A percentile compares a stretch with the other conserved stretches of the same genome.
Evolutionary conservation across 2,797 vertebrate genomes (phyloP).

Genomic region (Dendrocincla tyrannina): DNA sequence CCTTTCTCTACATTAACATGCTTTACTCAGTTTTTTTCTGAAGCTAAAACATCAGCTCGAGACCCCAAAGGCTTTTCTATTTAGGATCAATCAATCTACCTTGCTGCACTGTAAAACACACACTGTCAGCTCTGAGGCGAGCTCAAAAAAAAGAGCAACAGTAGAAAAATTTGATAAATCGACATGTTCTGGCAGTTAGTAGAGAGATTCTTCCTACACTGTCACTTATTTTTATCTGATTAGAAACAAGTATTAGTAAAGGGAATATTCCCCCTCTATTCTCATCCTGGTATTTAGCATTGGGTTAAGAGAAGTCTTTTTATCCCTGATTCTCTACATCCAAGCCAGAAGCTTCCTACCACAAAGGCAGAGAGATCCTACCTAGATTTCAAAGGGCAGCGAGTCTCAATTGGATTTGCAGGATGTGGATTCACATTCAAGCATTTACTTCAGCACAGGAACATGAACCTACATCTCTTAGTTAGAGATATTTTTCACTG

Average conservation of each 20-base stretch:
- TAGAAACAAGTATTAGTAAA: conserved; percentile 54
- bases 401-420: not conserved
- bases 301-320: not conserved
- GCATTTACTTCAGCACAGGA: not conserved
- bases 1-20: conserved; percentile 65
- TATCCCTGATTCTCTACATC: not conserved
- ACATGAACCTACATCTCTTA: not conserved
- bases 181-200: conserved; percentile 52
- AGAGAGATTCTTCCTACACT: conserved; percentile 56
- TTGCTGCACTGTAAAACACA: conserved; percentile 63
- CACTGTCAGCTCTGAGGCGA: conserved; percentile 42
- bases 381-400: not conserved
- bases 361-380: not conserved
- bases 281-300: not conserved
- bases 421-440: not conserved
- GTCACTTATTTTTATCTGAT: conserved; percentile 64
- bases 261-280: not conserved
- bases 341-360: not conserved
- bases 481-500: not conserved
- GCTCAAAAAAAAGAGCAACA: conserved; percentile 57
- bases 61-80: conserved; percentile 65
- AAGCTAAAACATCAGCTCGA: conserved; percentile 47
- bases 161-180: conserved; percentile 62
- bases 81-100: conserved; percentile 72
- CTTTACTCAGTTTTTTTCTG: conserved; percentile 40